phyloP scores from a whole-genome alignment of 2,888 invertebrate genomes.

The Dermolepida albohirtum region DNA sequence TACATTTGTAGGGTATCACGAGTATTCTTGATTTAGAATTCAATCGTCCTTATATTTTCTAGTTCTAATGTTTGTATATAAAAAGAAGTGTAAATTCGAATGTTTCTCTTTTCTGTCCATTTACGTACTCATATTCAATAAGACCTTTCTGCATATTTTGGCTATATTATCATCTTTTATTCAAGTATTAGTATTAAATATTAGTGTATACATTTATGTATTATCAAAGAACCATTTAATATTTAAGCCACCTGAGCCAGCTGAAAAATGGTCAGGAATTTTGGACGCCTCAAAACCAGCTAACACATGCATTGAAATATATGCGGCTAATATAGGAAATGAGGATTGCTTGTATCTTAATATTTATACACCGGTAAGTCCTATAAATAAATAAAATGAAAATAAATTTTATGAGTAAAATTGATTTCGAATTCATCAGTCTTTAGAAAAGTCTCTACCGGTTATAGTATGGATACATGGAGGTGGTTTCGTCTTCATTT shows the following conservation, averaged over 20 bases:
- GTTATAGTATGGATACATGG: constrained; percentile 40
- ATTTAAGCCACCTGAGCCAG: constrained; percentile 39
- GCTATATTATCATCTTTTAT: too few species aligned
- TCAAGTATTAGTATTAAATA: too few species aligned
- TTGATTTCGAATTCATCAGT: constrained; percentile 5
- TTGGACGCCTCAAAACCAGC: constrained; percentile 33
- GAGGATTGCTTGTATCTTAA: constrained; percentile 39
- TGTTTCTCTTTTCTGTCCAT: too few species aligned
- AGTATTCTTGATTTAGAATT: too few species aligned
- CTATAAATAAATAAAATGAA: background rate
- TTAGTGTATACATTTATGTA: background rate
- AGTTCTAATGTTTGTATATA: too few species aligned
- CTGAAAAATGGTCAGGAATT: constrained; percentile 14
- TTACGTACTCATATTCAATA: too few species aligned
- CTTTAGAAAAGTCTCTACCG: constrained; percentile 26
- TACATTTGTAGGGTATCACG: too few species aligned
- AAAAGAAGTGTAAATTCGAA: too few species aligned
- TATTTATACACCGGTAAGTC: constrained; percentile 30
- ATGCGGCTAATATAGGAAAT: constrained; percentile 9
- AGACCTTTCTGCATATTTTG: too few species aligned
- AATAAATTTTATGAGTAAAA: background rate
- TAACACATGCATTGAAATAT: constrained; percentile 32
- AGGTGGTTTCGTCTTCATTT: constrained; percentile 28
- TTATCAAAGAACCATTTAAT: constrained; percentile 13
- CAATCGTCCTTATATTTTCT: too few species aligned